Percentiles rank a stretch among this genome's conserved stretches.
Evolutionary conservation across 2,113 vertebrate genomes (phyloP).

Genomic region (Pipra filicauda): DNA sequence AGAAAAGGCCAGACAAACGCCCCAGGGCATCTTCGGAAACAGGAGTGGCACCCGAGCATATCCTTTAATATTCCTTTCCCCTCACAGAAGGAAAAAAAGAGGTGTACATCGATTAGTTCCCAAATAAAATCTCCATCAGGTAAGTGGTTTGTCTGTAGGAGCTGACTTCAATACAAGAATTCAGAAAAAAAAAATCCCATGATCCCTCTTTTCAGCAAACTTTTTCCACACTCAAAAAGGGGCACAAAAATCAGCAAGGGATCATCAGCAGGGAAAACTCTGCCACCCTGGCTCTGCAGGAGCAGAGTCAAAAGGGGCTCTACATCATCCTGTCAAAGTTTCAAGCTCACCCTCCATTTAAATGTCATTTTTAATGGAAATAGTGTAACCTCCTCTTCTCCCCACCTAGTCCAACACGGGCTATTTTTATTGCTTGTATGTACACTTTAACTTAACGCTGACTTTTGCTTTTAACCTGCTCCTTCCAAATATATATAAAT

Average conservation of each 20-base stretch:
- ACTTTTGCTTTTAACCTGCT: not conserved
- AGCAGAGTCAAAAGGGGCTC: not conserved
- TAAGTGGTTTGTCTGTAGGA: not conserved
- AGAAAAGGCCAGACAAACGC: not conserved
- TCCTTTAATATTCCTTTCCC: not conserved
- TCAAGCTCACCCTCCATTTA: not conserved
- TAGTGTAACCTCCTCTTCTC: not conserved
- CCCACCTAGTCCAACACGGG: not conserved
- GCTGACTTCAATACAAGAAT: rapidly evolving
- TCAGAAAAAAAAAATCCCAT: not conserved
- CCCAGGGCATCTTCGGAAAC: not conserved
- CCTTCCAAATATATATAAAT: not conserved
- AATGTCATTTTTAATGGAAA: not conserved
- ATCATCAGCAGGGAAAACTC: rapidly evolving
- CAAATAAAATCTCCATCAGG: not conserved
- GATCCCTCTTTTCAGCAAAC: not conserved
- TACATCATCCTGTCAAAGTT: not conserved
- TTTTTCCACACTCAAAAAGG: not conserved
- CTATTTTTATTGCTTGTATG: not conserved
- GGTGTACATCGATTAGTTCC: not conserved
- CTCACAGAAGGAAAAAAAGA: not conserved
- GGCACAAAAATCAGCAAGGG: not conserved
- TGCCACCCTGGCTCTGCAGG: not conserved
- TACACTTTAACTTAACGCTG: rapidly evolving
- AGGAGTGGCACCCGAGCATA: not conserved